phyloP scores from a whole-genome alignment of 2,113 vertebrate species.

The Brienomyrus brachyistius region DNA sequence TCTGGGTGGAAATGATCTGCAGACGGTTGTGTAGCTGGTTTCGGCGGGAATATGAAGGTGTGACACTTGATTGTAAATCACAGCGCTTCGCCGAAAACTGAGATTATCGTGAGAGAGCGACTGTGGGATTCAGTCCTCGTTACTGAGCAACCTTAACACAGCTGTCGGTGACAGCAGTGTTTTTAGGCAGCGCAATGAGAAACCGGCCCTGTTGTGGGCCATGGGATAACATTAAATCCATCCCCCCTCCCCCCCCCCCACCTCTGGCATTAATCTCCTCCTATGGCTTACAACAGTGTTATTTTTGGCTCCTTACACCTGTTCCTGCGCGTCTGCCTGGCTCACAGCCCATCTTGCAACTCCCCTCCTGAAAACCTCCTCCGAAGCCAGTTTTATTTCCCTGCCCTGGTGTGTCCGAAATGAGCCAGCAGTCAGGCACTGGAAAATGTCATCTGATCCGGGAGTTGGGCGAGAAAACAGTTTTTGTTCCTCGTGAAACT shows the following conservation, averaged over 20 bases:
- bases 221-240: background rate
- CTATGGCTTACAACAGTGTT: background rate
- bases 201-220: background rate
- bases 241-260: background rate
- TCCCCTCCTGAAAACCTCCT: background rate
- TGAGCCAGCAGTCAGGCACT: background rate
- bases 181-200: background rate
- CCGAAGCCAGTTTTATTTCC: background rate
- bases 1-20: background rate
- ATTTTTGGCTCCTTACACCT: slow-evolving; percentile 3
- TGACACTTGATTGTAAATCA: background rate
- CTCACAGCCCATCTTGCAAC: background rate
- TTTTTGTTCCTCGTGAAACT: background rate
- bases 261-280: background rate
- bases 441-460: background rate
- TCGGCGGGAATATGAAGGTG: background rate
- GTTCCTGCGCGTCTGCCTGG: background rate
- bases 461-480: background rate
- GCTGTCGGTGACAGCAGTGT: background rate
- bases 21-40: background rate
- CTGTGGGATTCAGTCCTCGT: background rate
- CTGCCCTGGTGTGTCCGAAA: background rate
- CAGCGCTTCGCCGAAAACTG: background rate
- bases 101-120: background rate
- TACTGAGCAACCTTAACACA: background rate